Percentiles rank a stretch among this genome's conserved stretches.
Conservation (phyloP, 1,140 invertebrate genomes). For the Rhopalosiphum maidis region DNA sequence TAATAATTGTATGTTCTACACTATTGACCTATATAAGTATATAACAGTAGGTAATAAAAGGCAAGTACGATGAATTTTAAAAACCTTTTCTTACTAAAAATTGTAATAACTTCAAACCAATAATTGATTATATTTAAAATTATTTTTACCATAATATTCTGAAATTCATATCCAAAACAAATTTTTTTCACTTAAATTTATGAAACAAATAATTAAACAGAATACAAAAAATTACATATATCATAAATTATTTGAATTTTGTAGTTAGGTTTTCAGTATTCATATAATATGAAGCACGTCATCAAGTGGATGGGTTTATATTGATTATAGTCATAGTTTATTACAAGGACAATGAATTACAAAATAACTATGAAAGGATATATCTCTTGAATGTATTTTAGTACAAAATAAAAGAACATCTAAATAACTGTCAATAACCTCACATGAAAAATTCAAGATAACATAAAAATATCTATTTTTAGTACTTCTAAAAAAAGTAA, state of each 20-base stretch:
- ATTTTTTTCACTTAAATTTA: neutral
- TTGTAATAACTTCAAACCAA: neutral
- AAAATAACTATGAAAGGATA: neutral
- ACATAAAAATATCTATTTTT: neutral
- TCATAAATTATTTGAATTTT: neutral
- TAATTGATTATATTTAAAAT: neutral
- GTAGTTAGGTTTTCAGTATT: neutral
- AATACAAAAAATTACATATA: neutral
- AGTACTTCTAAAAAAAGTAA: neutral
- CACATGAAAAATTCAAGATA: neutral
- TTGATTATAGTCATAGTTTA: neutral
- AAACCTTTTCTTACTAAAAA: neutral
- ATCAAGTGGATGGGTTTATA: neutral
- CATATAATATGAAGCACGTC: neutral
- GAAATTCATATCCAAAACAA: neutral
- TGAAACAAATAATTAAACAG: neutral
- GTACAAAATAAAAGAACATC: neutral
- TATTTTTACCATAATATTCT: neutral
- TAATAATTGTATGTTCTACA: conserved; percentile 7
- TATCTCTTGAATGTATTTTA: neutral
- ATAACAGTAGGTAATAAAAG: conserved; percentile 1
- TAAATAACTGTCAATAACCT: neutral
- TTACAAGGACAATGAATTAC: neutral
- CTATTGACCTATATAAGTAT: neutral
- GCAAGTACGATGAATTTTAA: neutral